Evolutionary conservation across 2,113 vertebrate genomes (phyloP).

Genomic region (Stegostoma tigrinum): DNA sequence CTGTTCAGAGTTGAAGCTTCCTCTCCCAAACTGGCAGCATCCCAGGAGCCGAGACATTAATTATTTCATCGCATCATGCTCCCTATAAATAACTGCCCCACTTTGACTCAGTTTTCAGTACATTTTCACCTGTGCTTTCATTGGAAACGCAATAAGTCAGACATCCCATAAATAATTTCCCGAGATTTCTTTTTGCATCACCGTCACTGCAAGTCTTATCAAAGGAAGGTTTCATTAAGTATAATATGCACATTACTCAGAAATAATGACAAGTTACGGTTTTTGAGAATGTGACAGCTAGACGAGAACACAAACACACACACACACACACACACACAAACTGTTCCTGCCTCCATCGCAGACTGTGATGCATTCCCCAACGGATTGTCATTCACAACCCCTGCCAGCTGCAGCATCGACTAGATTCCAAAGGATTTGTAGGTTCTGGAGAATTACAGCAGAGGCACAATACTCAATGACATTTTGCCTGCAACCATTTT

Average conservation of each 20-base stretch:
- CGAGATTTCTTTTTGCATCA: background rate
- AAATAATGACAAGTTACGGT: background rate
- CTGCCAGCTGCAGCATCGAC: background rate
- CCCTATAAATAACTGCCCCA: constrained; percentile 7
- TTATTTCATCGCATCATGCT: constrained; percentile 11
- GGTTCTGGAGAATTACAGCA: background rate
- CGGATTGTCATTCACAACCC: background rate
- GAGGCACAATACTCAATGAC: background rate
- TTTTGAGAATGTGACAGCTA: background rate
- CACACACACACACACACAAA: background rate
- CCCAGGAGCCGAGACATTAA: background rate
- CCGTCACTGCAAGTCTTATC: background rate
- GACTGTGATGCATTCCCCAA: background rate
- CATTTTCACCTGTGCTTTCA: background rate
- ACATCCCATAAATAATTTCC: background rate
- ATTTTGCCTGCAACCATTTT: background rate
- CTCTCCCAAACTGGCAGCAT: background rate
- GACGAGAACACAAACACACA: no score
- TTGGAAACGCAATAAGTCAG: background rate
- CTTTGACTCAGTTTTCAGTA: background rate
- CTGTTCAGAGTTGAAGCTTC: background rate
- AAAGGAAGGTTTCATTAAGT: background rate
- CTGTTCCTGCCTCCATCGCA: background rate
- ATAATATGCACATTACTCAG: background rate
- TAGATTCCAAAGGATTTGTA: background rate